A percentile compares a stretch with the other conserved stretches of the same genome.
phyloP scores from a whole-genome alignment of 2,113 vertebrate species.

The Taxidea taxus region DNA sequence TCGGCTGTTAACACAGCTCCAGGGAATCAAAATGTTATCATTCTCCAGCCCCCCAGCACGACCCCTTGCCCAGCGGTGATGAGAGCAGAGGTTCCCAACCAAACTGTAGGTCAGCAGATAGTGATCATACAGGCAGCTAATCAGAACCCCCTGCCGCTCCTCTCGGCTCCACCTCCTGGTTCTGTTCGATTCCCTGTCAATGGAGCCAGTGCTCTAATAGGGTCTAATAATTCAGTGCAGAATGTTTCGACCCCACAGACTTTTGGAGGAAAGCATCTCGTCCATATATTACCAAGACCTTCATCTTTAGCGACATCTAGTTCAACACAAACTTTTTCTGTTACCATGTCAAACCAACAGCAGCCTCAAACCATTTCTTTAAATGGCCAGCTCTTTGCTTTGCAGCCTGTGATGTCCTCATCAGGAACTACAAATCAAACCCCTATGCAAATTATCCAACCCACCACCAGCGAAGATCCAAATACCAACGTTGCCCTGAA shows the following conservation, averaged over 20 bases:
- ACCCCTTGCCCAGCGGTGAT: constrained; percentile 86
- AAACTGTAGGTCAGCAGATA: constrained; percentile 94
- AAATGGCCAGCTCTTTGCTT: constrained; percentile 96
- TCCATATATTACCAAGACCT: constrained; percentile 96
- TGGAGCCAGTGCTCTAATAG: constrained; percentile 80
- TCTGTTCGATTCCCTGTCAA: constrained; percentile 83
- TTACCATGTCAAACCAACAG: constrained; percentile 83
- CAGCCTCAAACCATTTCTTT: constrained; percentile 96
- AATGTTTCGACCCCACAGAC: constrained; percentile 86
- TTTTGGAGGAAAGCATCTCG: constrained; percentile 94
- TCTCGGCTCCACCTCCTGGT: constrained; percentile 85
- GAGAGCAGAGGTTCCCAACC: constrained; percentile 90
- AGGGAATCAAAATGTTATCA: constrained; percentile 93
- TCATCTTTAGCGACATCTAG: constrained; percentile 81
- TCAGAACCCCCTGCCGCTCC: constrained; percentile 88
- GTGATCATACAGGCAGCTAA: constrained; percentile 97
- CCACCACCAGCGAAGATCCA: constrained; percentile 94
- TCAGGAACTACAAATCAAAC: constrained; percentile 88
- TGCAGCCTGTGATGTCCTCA: constrained; percentile 94
- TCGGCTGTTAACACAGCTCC: constrained; percentile 86
- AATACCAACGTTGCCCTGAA: constrained; percentile 96
- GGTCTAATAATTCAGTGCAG: constrained; percentile 82
- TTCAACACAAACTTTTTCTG: constrained; percentile 81
- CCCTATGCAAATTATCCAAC: constrained; percentile 95
- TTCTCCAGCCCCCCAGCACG: constrained; percentile 93